Percentiles rank a stretch among this genome's conserved stretches.
Conservation (phyloP, 2,113 vertebrate genomes). For the Formicarius rufipectus region DNA sequence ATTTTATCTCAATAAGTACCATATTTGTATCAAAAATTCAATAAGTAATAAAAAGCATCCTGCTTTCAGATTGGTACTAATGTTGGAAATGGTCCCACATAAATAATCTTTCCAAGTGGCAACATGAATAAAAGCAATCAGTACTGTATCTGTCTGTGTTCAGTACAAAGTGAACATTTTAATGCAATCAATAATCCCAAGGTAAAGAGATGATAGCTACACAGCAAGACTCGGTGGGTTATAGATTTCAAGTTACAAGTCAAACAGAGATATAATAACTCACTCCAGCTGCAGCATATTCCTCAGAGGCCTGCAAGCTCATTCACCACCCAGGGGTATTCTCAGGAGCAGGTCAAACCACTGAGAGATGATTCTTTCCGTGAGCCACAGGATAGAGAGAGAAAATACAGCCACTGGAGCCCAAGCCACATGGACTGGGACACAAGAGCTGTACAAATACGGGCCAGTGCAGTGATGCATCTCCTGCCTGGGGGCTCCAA, state of each 20-base stretch:
- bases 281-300: neutral
- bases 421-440: fast-evolving
- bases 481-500: neutral
- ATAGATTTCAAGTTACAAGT: conserved; percentile 62
- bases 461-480: neutral
- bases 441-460: neutral
- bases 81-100: neutral
- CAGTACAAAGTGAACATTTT: conserved; percentile 49
- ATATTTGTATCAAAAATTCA: conserved; percentile 5
- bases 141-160: neutral
- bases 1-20: neutral
- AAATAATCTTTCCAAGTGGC: conserved; percentile 23
- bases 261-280: conserved; percentile 40
- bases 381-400: neutral
- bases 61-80: neutral
- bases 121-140: conserved; percentile 10
- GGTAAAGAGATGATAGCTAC: conserved; percentile 4
- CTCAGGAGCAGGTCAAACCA: conserved; percentile 8
- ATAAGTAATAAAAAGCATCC: conserved; percentile 46
- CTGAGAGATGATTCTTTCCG: neutral
- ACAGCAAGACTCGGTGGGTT: neutral
- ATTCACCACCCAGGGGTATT: neutral
- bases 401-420: neutral
- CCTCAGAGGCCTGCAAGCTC: neutral
- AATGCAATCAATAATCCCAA: conserved; percentile 63